A percentile compares a stretch with the other conserved stretches of the same genome.
Conservation (phyloP, 2,797 vertebrate species). For the Darevskia mixta region DNA sequence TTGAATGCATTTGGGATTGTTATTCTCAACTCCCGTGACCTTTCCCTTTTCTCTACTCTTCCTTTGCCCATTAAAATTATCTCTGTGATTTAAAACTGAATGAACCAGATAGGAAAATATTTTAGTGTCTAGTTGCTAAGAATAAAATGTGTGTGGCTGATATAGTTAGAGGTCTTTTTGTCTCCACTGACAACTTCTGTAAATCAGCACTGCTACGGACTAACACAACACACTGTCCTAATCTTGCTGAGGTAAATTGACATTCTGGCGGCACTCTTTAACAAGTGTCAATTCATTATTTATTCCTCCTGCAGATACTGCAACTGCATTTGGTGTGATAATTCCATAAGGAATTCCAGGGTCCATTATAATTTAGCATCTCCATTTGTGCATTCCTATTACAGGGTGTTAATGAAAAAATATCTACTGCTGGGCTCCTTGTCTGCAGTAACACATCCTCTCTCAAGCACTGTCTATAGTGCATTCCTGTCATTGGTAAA, state of each 20-base stretch:
- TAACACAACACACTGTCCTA: constrained; percentile 25
- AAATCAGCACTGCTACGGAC: constrained; percentile 59
- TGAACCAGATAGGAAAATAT: constrained; percentile 47
- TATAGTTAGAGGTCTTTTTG: constrained; percentile 64
- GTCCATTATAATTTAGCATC: constrained; percentile 18
- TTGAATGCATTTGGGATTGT: background rate
- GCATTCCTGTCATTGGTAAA: too few species aligned
- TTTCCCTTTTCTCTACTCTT: constrained; percentile 52
- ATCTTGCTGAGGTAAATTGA: constrained; percentile 24
- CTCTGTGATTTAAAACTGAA: constrained; percentile 53
- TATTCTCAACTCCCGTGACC: background rate
- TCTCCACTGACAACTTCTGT: constrained; percentile 64
- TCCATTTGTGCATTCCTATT: constrained; percentile 16
- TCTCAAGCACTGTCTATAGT: too few species aligned
- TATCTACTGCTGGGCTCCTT: background rate
- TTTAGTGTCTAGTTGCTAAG: constrained; percentile 26
- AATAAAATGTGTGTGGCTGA: constrained; percentile 61
- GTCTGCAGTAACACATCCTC: too few species aligned
- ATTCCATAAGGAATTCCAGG: background rate
- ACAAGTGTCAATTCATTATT: accelerated
- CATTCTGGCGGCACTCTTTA: background rate
- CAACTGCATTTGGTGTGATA: background rate
- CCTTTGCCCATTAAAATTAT: constrained; percentile 54
- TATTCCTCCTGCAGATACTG: constrained; percentile 29
- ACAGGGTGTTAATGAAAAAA: accelerated